phyloP scores from a whole-genome alignment of 2,888 invertebrate species.

The Abscondita cerata region DNA sequence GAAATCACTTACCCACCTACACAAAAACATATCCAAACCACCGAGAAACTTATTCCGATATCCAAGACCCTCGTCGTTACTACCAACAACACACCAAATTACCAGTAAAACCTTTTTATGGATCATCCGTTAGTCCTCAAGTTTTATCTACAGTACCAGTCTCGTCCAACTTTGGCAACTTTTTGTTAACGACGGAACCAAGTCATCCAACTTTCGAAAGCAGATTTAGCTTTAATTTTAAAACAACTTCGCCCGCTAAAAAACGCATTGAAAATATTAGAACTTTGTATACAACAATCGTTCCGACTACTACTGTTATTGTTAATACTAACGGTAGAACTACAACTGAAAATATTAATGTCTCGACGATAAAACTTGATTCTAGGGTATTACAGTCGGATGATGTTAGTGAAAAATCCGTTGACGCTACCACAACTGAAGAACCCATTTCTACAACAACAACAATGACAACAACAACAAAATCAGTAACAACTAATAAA shows the following conservation, averaged over 20 bases:
- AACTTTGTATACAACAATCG: background rate
- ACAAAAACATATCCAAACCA: constrained; percentile 54
- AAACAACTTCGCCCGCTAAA: background rate
- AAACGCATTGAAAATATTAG: background rate
- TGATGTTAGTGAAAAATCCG: background rate
- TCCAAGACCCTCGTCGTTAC: constrained; percentile 46
- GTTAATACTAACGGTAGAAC: too few relatives aligned
- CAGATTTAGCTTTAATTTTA: background rate
- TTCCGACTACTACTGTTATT: background rate
- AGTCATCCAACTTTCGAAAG: background rate
- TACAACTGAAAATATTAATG: too few relatives aligned
- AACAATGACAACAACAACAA: background rate
- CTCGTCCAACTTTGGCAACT: background rate
- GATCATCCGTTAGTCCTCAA: constrained; percentile 51
- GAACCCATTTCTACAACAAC: background rate
- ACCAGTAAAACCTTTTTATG: constrained; percentile 35
- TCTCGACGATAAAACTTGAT: too few relatives aligned
- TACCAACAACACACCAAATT: constrained; percentile 37
- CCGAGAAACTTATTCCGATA: constrained; percentile 53
- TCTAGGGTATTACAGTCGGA: too few relatives aligned
- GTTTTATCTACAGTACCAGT: constrained; percentile 47
- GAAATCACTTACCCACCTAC: constrained; percentile 46
- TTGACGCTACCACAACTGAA: background rate
- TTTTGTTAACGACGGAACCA: constrained; percentile 6
- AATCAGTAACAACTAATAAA: background rate